Evolutionary conservation across 2,113 vertebrate genomes (phyloP), one percentile per base, ranked within the genome.

Genomic region (Dipodomys merriami): DNA sequence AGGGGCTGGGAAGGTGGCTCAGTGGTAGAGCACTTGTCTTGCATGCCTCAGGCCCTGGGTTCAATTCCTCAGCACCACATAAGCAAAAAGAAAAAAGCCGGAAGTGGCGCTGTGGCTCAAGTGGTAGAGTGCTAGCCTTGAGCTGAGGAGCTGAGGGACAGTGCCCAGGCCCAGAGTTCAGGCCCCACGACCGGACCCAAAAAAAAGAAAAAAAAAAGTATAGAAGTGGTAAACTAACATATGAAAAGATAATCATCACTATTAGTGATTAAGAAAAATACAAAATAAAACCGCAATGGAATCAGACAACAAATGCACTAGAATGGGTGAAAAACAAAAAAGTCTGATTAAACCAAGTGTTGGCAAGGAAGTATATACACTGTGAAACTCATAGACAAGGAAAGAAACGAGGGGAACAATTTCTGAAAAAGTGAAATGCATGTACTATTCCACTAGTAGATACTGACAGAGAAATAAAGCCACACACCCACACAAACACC

Each of bases 401-500:
- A 33, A n/a, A 30, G 46, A 71, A 11, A 8, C 3, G 79, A 60
- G 53, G 53, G 53, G 53, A 16, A 18, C 22, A 81, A 44, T 79
- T 93, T 82, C 73, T 71, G 69, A 78, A 73, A 73, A 65, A 69
- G n/a, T 81, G 23, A 90, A 87, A 82, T n/a, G 25, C 9, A 53
- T 16, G 44, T 44, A 33, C 65, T 88, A 22, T 53, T 25, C 73
- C 60, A 77, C 64, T 57, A 64, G 10, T 8, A 30, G 27, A 27
- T 78, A 39, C 62, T 68, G 33, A 33, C 35, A 83, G 33, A 68
- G 16, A 77, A 85, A 78, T 33, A 57, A 78, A 81, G 79, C 23
- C 49, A 53, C 53, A 20, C 29, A 33, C 46, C 73, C 22, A 49
- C 12, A 33, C 7, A 86, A 74, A 93, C 11, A 46, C 33, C 2